These are phyloP conservation scores for Antigone vipio DNA, from an alignment of 2,113 vertebrate species.

Conservation along the genomic window DNA sequence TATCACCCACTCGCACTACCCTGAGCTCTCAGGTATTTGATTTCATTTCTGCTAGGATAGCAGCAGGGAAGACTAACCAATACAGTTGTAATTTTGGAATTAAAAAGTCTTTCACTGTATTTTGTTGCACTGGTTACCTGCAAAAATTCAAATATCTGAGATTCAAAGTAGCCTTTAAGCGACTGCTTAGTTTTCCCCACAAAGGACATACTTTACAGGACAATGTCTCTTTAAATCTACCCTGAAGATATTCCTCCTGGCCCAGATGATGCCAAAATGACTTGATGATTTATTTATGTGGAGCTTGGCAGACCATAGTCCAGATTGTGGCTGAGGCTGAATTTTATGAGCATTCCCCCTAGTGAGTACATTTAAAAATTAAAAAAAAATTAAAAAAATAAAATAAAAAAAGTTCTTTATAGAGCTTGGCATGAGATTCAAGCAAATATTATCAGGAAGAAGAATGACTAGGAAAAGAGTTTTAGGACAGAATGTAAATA, in stretches of 20 bases:
- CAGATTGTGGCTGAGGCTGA: slow-evolving; percentile 77
- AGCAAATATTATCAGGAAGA: slow-evolving; percentile 40
- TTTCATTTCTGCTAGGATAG: neutral
- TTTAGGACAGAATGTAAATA: slow-evolving; percentile 21
- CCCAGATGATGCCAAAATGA: slow-evolving; percentile 77
- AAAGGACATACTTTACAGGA: slow-evolving; percentile 38
- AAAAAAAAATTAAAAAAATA: slow-evolving; percentile 5
- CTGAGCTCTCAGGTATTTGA: neutral
- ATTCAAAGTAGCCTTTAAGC: neutral
- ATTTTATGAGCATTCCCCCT: slow-evolving; percentile 76
- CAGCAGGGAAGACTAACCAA: neutral
- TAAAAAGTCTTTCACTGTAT: neutral
- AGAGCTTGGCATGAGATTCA: slow-evolving; percentile 52
- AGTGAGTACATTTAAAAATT: slow-evolving; percentile 74
- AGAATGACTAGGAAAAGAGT: neutral
- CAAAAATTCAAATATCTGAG: neutral
- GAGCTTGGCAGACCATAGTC: slow-evolving; percentile 77
- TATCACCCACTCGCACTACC: neutral
- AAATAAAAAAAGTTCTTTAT: slow-evolving; percentile 8
- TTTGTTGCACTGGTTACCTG: neutral
- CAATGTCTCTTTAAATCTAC: slow-evolving; percentile 75
- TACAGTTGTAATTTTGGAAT: neutral
- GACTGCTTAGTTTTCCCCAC: neutral
- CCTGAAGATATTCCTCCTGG: slow-evolving; percentile 70
- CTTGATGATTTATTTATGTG: slow-evolving; percentile 80